phyloP scores from a whole-genome alignment of 2,113 vertebrate species.

The Donacobius atricapilla region DNA sequence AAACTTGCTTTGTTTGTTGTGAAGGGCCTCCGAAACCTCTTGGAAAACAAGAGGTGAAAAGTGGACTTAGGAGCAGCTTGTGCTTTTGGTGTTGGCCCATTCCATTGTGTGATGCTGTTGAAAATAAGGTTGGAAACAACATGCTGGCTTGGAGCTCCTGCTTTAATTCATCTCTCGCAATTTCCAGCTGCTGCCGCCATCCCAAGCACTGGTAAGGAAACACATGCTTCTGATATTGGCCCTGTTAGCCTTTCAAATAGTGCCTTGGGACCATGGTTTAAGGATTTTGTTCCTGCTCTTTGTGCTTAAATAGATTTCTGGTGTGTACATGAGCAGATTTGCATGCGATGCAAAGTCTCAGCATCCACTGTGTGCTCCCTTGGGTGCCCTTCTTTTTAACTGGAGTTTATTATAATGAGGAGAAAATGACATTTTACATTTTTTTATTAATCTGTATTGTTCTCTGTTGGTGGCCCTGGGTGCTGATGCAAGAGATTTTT shows the following conservation, averaged over 20 bases:
- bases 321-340: not conserved
- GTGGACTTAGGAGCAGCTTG: not conserved
- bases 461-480: not conserved
- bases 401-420: not conserved
- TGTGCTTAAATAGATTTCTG: constrained; percentile 22
- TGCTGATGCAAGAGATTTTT: not conserved
- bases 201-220: not conserved
- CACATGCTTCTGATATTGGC: accelerated
- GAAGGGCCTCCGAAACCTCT: not conserved
- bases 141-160: not conserved
- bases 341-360: not conserved
- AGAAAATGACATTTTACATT: not conserved
- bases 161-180: not conserved
- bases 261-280: not conserved
- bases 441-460: constrained; percentile 6
- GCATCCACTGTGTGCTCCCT: not conserved
- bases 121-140: not conserved
- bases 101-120: not conserved
- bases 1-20: not conserved
- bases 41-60: not conserved
- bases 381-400: not conserved
- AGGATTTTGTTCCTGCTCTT: not conserved
- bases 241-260: not conserved
- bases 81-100: not conserved
- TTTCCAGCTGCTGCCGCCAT: not conserved